Evolutionary conservation across 2,113 vertebrate genomes (phyloP).

Genomic region (Stigmatopora nigra): DNA sequence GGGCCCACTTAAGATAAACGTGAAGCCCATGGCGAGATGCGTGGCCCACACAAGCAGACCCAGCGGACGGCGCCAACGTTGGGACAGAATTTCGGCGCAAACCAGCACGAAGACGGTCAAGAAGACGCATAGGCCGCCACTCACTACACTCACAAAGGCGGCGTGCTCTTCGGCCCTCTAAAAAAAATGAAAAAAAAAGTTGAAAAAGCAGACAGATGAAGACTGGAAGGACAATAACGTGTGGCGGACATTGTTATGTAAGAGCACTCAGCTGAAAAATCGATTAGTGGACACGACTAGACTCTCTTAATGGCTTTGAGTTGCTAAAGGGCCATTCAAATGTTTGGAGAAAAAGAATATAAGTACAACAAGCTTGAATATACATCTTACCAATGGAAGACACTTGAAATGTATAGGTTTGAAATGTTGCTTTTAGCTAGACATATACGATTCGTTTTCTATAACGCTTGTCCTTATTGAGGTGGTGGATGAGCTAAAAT

Average conservation of each 20-base stretch:
- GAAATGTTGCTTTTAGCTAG: not conserved
- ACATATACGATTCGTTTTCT: not conserved
- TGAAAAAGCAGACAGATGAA: conserved; percentile 4
- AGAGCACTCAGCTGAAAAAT: conserved; percentile 5
- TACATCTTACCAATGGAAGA: not conserved
- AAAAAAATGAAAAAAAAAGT: conserved; percentile 11
- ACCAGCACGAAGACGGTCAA: conserved; percentile 76
- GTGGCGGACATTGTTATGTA: conserved; percentile 1
- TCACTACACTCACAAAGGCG: conserved; percentile 73
- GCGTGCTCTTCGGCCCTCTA: conserved; percentile 60
- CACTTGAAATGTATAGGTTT: not conserved
- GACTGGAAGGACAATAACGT: not conserved
- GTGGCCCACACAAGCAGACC: conserved; percentile 80
- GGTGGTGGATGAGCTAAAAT: not conserved
- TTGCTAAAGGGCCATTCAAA: not conserved
- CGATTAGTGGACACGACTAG: not conserved
- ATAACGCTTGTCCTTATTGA: too few relatives aligned
- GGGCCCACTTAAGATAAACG: conserved; percentile 70
- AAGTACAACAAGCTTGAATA: not conserved
- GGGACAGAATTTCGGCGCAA: conserved; percentile 75
- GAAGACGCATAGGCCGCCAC: conserved; percentile 76
- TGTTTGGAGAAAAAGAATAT: not conserved
- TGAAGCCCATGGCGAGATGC: conserved; percentile 79
- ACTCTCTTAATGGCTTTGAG: conserved; percentile 1
- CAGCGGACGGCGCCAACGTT: conserved; percentile 74